Percentiles rank a stretch among this genome's conserved stretches.
Evolutionary conservation across 2,797 vertebrate genomes (phyloP).

Genomic region (Oryzias dopingdopingensis): DNA sequence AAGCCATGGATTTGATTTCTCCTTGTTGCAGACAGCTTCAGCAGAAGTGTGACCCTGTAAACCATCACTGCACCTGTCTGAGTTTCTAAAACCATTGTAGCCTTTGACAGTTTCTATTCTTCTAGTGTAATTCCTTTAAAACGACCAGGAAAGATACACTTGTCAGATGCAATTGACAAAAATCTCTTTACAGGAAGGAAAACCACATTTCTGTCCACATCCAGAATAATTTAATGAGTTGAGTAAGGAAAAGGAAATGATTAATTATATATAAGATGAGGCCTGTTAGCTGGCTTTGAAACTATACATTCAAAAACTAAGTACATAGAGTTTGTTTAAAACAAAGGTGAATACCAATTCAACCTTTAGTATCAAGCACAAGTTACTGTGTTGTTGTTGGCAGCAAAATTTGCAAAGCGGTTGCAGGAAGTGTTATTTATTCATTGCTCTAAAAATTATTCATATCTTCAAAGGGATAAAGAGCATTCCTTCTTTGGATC

Average conservation of each 20-base stretch:
- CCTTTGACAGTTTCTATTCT: neutral
- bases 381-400: slow-evolving; percentile 44
- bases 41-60: neutral
- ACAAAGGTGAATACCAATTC: slow-evolving; percentile 19
- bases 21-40: slow-evolving; percentile 14
- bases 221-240: slow-evolving; percentile 26
- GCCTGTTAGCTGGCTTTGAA: slow-evolving; percentile 38
- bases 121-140: neutral
- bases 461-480: slow-evolving; percentile 57
- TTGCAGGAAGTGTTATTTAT: slow-evolving; percentile 42
- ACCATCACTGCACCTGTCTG: neutral
- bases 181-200: too few species aligned
- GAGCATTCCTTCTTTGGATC: slow-evolving; percentile 16
- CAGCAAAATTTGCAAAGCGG: slow-evolving; percentile 25
- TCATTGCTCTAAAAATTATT: slow-evolving; percentile 49
- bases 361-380: slow-evolving; percentile 29
- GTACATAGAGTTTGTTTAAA: slow-evolving; percentile 1
- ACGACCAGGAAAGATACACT: neutral
- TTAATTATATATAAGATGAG: slow-evolving; percentile 69
- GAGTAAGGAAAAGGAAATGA: slow-evolving; percentile 40
- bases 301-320: slow-evolving; percentile 22
- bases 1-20: slow-evolving; percentile 58
- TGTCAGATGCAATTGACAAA: neutral
- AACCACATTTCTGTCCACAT: neutral
- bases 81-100: neutral